Conservation (phyloP, 1,140 invertebrate genomes). For the Drosophila equinoxialis region DNA sequence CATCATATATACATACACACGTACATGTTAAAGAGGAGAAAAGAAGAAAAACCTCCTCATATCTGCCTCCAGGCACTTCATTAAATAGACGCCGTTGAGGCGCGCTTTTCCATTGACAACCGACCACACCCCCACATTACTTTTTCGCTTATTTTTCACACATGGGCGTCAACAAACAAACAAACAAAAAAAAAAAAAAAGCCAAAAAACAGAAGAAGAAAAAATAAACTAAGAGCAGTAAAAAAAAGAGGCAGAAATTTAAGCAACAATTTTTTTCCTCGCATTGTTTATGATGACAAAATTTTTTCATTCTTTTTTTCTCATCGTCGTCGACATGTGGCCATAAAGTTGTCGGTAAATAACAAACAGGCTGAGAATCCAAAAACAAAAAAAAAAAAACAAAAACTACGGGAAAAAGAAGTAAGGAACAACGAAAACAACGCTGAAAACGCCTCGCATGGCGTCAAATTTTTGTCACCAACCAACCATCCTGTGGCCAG, state of each 20-base stretch:
- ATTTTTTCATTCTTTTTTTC: constrained; percentile 25
- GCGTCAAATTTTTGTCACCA: constrained; percentile 25
- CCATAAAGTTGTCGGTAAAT: constrained; percentile 78
- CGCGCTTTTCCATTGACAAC: constrained; percentile 61
- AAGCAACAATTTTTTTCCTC: constrained; percentile 64
- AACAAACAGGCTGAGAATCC: constrained; percentile 63
- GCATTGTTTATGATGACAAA: constrained; percentile 78
- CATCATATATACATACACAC: constrained; percentile 6
- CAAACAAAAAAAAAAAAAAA: constrained; percentile 30
- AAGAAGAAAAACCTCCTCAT: constrained; percentile 26
- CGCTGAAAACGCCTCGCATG: constrained; percentile 19
- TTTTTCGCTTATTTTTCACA: constrained; percentile 74
- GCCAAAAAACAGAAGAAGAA: constrained; percentile 8
- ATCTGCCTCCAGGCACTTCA: constrained; percentile 59
- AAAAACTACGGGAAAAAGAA: constrained; percentile 5
- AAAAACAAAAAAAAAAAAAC: constrained; percentile 3
- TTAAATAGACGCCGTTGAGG: constrained; percentile 72
- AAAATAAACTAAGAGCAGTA: constrained; percentile 25
- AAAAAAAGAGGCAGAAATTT: constrained; percentile 45
- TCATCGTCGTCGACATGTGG: constrained; percentile 67
- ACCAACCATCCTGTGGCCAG: not conserved
- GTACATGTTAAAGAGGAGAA: constrained; percentile 38
- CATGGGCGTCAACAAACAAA: constrained; percentile 65
- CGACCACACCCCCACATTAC: constrained; percentile 69
- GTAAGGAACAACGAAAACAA: constrained; percentile 9